Conservation (phyloP, 1,140 invertebrate genomes). For the Drosophila malerkotliana region DNA sequence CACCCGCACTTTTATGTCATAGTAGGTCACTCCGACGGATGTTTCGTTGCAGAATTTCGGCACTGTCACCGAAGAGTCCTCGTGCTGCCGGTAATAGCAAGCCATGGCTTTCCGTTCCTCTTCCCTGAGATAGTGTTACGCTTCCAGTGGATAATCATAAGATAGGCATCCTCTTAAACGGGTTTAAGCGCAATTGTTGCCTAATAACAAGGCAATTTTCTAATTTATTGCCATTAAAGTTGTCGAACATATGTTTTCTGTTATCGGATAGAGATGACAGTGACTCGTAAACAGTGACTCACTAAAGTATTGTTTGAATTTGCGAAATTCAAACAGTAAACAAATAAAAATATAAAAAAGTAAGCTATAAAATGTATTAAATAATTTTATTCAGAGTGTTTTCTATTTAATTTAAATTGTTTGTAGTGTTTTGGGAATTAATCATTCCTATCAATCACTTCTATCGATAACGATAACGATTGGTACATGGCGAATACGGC, state of each 20-base stretch:
- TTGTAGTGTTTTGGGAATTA: neutral
- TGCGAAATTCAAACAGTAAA: neutral
- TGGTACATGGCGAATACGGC: conserved; percentile 20
- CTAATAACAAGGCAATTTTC: conserved; percentile 21
- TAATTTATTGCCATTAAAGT: conserved; percentile 15
- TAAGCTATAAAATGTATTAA: neutral
- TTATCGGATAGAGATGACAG: conserved; percentile 14
- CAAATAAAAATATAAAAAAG: neutral
- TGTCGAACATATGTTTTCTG: conserved; percentile 31
- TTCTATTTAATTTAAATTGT: neutral
- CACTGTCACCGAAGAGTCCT: conserved; percentile 86
- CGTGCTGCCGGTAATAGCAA: conserved; percentile 86
- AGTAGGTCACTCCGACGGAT: conserved; percentile 86
- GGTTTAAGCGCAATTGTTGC: conserved; percentile 8
- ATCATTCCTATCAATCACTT: neutral
- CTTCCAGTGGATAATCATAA: conserved; percentile 26
- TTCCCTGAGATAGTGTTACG: conserved; percentile 13
- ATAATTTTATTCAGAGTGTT: neutral
- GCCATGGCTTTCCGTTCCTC: conserved; percentile 85
- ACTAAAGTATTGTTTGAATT: too few relatives aligned
- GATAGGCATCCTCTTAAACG: conserved; percentile 25
- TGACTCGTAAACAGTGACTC: neutral
- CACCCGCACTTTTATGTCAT: conserved; percentile 88
- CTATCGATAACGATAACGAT: conserved; percentile 14
- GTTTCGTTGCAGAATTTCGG: conserved; percentile 85